Percentiles rank a stretch among this genome's conserved stretches.
These are phyloP conservation scores for Smittia aterrima DNA, from an alignment of 2,888 invertebrate genomes.

Conservation along the genomic window DNA sequence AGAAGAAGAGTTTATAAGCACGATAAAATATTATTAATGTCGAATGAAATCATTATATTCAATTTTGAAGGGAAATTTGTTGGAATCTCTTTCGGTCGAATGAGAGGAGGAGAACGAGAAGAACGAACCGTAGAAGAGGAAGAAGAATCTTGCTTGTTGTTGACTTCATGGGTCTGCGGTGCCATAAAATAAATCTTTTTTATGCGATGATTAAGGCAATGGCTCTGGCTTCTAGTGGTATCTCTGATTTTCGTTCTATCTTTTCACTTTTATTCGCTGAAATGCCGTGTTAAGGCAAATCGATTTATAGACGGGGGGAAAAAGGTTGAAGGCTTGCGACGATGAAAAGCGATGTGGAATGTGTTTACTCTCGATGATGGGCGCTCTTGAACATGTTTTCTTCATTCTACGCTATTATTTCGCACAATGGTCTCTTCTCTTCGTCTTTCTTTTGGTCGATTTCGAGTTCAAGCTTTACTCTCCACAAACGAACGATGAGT, in stretches of 20 bases:
- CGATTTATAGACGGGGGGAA: constrained; percentile 8
- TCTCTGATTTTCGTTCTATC: neutral
- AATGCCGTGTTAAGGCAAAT: neutral
- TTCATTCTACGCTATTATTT: constrained; percentile 25
- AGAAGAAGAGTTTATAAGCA: neutral
- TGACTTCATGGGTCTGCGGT: constrained; percentile 1
- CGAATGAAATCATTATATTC: constrained; percentile 23
- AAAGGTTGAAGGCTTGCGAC: neutral
- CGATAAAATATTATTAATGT: constrained; percentile 18
- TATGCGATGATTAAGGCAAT: constrained; percentile 26
- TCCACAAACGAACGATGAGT: neutral
- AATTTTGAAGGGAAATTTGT: constrained; percentile 7
- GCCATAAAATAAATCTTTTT: constrained; percentile 27
- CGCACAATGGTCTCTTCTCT: constrained; percentile 36
- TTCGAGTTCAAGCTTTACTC: too few relatives aligned
- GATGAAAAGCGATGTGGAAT: neutral
- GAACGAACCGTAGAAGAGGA: neutral
- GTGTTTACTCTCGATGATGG: neutral
- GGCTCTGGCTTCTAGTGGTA: constrained; percentile 19
- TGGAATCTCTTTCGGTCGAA: neutral
- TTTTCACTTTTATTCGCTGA: neutral
- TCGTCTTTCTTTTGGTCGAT: too few relatives aligned
- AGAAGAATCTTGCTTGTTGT: neutral
- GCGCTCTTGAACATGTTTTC: neutral
- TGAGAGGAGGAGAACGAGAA: neutral